phyloP scores from a whole-genome alignment of 2,113 vertebrate species.

The Pachycephala philippinensis region DNA sequence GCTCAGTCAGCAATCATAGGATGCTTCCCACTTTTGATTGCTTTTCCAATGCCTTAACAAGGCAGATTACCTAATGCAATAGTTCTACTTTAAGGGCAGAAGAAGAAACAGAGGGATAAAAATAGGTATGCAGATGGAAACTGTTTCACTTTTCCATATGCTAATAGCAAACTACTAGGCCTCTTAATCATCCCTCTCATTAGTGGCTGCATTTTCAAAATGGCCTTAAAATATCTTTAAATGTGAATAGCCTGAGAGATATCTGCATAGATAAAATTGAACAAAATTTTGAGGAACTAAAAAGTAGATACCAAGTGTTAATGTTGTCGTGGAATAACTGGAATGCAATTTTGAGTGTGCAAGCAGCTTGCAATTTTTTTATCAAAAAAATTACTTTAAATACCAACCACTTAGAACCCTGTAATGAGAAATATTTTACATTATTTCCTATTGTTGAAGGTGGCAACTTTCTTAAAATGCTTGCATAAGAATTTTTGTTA shows the following conservation, averaged over 20 bases:
- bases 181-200: constrained; percentile 32
- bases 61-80: neutral
- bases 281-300: neutral
- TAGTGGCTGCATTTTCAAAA: constrained; percentile 20
- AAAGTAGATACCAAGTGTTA: neutral
- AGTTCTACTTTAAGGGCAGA: neutral
- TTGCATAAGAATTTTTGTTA: neutral
- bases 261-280: neutral
- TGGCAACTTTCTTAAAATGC: neutral
- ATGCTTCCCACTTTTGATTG: neutral
- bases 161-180: constrained; percentile 23
- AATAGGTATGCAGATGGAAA: constrained; percentile 43
- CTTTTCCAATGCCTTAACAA: neutral
- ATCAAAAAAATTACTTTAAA: neutral
- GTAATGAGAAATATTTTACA: neutral
- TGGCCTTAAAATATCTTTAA: neutral
- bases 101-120: constrained; percentile 26
- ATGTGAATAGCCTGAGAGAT: neutral
- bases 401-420: neutral
- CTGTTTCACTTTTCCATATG: constrained; percentile 35
- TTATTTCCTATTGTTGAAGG: neutral
- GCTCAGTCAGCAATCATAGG: neutral
- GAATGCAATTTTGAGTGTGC: neutral
- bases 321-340: neutral
- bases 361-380: neutral